Conservation (phyloP, 2,888 invertebrate genomes). For the Habrosyne pyritoides region DNA sequence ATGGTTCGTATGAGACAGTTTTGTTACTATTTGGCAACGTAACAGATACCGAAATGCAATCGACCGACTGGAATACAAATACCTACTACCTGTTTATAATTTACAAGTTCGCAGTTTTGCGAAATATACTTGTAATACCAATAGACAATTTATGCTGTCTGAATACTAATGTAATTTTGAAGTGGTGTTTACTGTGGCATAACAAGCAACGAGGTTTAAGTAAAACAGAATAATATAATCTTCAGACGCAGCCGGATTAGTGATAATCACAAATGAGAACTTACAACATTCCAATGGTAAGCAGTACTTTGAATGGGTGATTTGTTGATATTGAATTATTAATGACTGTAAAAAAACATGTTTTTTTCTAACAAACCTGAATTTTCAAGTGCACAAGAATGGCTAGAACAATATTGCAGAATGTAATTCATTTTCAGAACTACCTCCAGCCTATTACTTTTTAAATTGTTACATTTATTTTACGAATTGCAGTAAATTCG, state of each 20-base stretch:
- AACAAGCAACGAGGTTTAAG: neutral
- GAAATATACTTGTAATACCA: slow-evolving; percentile 6
- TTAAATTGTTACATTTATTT: too few relatives aligned
- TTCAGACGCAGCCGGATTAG: neutral
- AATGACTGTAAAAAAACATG: too few relatives aligned
- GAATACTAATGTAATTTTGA: slow-evolving; percentile 4
- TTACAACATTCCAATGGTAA: neutral
- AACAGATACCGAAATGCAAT: slow-evolving; percentile 14
- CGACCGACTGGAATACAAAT: slow-evolving; percentile 7
- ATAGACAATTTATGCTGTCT: slow-evolving; percentile 4
- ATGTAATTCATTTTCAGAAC: too few relatives aligned
- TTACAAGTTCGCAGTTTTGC: slow-evolving; percentile 8
- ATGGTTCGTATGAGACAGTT: neutral
- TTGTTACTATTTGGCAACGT: slow-evolving; percentile 3
- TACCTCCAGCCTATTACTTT: too few relatives aligned
- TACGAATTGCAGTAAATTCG: too few relatives aligned
- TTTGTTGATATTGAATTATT: too few relatives aligned
- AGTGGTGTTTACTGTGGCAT: neutral
- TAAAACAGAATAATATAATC: neutral
- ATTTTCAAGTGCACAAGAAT: too few relatives aligned
- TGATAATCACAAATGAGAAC: neutral
- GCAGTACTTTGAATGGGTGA: too few relatives aligned
- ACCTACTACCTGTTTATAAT: slow-evolving; percentile 1
- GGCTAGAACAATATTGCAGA: too few relatives aligned
- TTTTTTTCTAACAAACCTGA: too few relatives aligned